Base-by-base conservation (phyloP, 2,888 invertebrate genomes). In the Rhyacophila evoluta region DNA sequence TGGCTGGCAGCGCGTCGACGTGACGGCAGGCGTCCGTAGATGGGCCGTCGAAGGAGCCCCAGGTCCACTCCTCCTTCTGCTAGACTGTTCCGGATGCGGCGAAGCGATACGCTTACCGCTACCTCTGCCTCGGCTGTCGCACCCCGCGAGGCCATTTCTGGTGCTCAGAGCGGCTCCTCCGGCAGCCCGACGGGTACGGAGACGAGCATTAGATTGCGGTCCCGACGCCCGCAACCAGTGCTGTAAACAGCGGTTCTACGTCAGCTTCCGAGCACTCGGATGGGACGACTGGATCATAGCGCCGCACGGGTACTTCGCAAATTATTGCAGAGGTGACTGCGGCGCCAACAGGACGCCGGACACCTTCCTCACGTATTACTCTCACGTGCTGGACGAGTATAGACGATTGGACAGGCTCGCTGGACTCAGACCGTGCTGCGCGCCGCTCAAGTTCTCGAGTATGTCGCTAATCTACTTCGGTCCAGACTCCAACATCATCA, bases 241-340 rank as follows among this genome's bases (percentile, higher is more conserved):
- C 88, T 95, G 95, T 87, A 96, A 96, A 85, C 95, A 97, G 87
- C 92, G 94, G 72, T 96, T 97, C 89, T 97, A 96, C 90, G 96
- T 97, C 84, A 95, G 94, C 87, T 97, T 97, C 89, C 94, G 94
- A 85, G 94, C 95, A 84, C 91, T 97, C 74, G 97, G 97, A 84
- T 97, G 97, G 97, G 96, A 97, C 88, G 96, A 97, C 89, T 97
- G 97, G 97, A 96, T 97, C 85, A 95, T 97, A 84, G 95, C 95
- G 83, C 96, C 96, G 29, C 92, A 93, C 85, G 97, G 97, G 84
- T 97, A 97, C 90, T 95, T 95, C 88, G 97, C 97, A 79, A 97
- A 97, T 88, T 97, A 97, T 88, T 97, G 97, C 89, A 93, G 95
- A 85, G 97, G 97, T 83, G 95, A 95, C 85, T 97, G 97, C 88